Conservation (phyloP, 2,797 vertebrate genomes). For the Micromesistius poutassou region DNA sequence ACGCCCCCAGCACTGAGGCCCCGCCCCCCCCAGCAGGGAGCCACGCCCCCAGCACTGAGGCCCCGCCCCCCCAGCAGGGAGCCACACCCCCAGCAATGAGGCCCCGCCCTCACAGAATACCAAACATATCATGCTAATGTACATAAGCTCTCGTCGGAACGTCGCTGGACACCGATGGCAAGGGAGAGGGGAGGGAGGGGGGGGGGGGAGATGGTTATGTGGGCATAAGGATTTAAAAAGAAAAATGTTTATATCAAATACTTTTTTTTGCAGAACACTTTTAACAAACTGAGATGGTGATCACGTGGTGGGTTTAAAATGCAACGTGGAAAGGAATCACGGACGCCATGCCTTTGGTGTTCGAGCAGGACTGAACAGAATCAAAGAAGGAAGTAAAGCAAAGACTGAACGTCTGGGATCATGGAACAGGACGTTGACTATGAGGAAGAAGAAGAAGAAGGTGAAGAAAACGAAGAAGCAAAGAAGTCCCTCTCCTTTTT, state of each 20-base stretch:
- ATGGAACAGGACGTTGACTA: constrained; percentile 40
- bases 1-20: constrained; percentile 44
- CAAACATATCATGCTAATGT: constrained; percentile 51
- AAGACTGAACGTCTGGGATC: constrained; percentile 34
- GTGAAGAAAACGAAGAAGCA: constrained; percentile 33
- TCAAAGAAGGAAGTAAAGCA: constrained; percentile 16
- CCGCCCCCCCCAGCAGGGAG: constrained; percentile 65
- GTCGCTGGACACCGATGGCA: constrained; percentile 5
- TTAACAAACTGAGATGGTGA: background rate
- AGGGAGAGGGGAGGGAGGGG: background rate
- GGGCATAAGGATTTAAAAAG: constrained; percentile 22
- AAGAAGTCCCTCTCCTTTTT: constrained; percentile 39
- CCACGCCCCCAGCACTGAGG: constrained; percentile 58
- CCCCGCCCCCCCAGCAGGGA: constrained; percentile 54
- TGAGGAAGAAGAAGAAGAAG: constrained; percentile 32
- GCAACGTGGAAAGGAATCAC: background rate
- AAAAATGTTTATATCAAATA: constrained; percentile 24
- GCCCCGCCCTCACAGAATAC: constrained; percentile 38
- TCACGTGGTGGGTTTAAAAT: background rate
- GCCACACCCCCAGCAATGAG: constrained; percentile 58
- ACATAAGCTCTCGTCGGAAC: constrained; percentile 61
- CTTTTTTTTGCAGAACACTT: constrained; percentile 23
- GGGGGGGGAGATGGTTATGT: constrained; percentile 21
- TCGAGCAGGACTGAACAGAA: constrained; percentile 14
- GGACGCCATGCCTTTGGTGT: background rate